phyloP scores from a whole-genome alignment of 2,797 vertebrate species.

The Sebastiscus tertius region DNA sequence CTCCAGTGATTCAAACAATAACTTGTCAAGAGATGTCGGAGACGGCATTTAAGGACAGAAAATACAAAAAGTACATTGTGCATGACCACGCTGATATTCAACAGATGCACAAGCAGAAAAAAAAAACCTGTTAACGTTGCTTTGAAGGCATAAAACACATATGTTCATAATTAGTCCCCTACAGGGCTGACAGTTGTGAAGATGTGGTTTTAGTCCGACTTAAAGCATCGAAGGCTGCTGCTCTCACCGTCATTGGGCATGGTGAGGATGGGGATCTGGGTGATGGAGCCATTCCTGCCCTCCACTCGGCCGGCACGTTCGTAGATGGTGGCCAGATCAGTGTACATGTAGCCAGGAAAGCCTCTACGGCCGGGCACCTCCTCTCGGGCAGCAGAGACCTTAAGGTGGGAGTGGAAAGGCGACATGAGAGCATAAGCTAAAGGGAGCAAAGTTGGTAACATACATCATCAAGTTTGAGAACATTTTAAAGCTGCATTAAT shows the following conservation, averaged over 20 bases:
- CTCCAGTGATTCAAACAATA: constrained; percentile 15
- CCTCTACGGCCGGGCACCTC: constrained; percentile 88
- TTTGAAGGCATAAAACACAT: neutral
- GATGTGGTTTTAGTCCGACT: neutral
- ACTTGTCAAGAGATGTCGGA: neutral
- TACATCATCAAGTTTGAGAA: neutral
- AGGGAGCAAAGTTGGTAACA: neutral
- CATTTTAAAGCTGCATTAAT: neutral
- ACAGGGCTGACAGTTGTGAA: neutral
- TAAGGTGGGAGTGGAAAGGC: neutral
- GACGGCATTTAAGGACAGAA: neutral
- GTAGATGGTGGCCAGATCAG: constrained; percentile 88
- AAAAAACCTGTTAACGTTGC: neutral
- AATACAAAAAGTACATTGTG: neutral
- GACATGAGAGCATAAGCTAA: neutral
- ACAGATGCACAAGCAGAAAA: neutral
- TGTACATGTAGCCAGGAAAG: constrained; percentile 90
- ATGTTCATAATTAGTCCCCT: neutral
- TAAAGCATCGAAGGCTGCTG: neutral
- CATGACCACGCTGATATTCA: neutral
- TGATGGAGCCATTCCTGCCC: constrained; percentile 88
- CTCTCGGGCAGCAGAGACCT: constrained; percentile 88
- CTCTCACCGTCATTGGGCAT: constrained; percentile 88
- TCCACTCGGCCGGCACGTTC: constrained; percentile 86
- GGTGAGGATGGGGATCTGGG: constrained; percentile 89